Evolutionary conservation across 2,113 vertebrate species (phyloP), one percentile per base, ranked within the genome.

Genomic region (Ceyx margarethae): DNA sequence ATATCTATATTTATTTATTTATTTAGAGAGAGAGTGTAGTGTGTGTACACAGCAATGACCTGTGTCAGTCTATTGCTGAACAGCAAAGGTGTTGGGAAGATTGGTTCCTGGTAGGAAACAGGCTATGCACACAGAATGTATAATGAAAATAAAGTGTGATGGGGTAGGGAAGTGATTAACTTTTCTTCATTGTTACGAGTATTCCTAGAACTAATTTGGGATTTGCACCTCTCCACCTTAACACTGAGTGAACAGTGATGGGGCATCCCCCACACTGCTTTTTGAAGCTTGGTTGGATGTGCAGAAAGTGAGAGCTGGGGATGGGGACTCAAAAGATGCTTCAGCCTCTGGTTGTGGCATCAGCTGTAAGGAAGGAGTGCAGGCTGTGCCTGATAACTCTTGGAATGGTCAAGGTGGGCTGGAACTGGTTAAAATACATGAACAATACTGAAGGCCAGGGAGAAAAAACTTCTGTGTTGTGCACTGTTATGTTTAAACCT

Each of bases 181-280:
- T 8, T 67, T 80, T 74, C 61, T 62, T 21, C 23, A 10, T 48
- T 82, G 26, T 33, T 45, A 28, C 46, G 26, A 87, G 11, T 43
- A 71, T 71, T 80, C 9, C 58, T 74, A 1, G 50, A 74, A 22
- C 46, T 31, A 9, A 25, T 16, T 35, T 37, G 35, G 35, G 35
- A 17, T 25, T 17, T 64, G 26, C 15, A 29, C 26, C 29, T 75
- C 51, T 67, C 33, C 26, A 3, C 45, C 6, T 20, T 68, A 1
- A 0, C 20, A n/a, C 18, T 1, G 3, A 76, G 31, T 4, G 3
- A 43, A 29, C 3, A 7, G 28, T 35, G 40, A 4, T 62, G 35
- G 29, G 37, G 20, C 37, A 40, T 35, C 20, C 15, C 67, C 17
- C 2, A 0, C 46, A 13, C 31, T 67, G 37, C 5, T 53, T 61